Percentiles rank a stretch among this genome's conserved stretches.
Conservation (phyloP, 2,113 vertebrate species). For the Pterocles gutturalis region DNA sequence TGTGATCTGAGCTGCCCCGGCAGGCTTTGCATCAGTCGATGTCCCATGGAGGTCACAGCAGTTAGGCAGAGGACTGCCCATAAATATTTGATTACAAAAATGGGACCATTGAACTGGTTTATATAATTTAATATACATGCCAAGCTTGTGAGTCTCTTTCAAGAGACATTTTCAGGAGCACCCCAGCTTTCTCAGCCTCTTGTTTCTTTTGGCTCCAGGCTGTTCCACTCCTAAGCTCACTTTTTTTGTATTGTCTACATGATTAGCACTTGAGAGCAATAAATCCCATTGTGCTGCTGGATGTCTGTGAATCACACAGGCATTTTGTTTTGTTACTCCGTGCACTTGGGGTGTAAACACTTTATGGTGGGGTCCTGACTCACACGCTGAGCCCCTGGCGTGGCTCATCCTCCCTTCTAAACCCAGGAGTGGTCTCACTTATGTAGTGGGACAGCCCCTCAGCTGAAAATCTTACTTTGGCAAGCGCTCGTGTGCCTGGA, state of each 20-base stretch:
- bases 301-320: background rate
- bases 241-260: background rate
- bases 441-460: background rate
- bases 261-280: background rate
- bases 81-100: background rate
- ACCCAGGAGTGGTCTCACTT: background rate
- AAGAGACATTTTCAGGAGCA: background rate
- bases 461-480: background rate
- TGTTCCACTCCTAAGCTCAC: background rate
- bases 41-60: background rate
- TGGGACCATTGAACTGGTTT: background rate
- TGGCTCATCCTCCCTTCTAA: background rate
- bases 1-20: background rate
- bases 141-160: background rate
- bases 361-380: background rate
- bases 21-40: background rate
- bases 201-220: background rate
- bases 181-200: background rate
- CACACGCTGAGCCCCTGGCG: fast-evolving
- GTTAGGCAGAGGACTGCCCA: background rate
- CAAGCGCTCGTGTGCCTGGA: background rate
- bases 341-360: background rate
- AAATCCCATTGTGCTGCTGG: background rate
- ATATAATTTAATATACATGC: background rate
- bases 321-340: fast-evolving